Conservation (phyloP, 2,888 invertebrate genomes). For the Ligdia adustata region DNA sequence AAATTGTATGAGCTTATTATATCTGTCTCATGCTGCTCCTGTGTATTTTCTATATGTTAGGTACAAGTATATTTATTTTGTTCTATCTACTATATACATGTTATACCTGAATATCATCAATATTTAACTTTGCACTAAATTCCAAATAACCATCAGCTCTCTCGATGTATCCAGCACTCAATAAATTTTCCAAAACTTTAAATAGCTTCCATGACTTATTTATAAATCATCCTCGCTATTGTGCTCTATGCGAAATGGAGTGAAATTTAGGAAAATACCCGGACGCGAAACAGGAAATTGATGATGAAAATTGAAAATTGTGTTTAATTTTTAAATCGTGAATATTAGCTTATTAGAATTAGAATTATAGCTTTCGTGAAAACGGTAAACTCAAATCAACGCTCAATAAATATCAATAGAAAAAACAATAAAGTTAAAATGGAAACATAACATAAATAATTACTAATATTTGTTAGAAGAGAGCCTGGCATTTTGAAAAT, state of each 20-base stretch:
- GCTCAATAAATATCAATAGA: conserved; percentile 2
- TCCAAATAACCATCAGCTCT: conserved; percentile 43
- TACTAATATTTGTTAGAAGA: conserved; percentile 13
- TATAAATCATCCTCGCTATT: conserved; percentile 47
- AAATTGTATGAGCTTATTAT: too few species aligned
- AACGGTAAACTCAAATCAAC: not conserved
- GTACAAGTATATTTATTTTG: too few species aligned
- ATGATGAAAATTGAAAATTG: not conserved
- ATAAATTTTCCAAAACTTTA: conserved; percentile 54
- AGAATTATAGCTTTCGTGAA: not conserved
- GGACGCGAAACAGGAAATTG: not conserved
- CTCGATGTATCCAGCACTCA: conserved; percentile 38
- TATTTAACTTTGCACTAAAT: too few species aligned
- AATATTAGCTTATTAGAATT: too few species aligned
- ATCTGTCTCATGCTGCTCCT: too few species aligned
- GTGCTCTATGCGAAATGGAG: conserved; percentile 43
- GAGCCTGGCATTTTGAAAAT: conserved; percentile 8
- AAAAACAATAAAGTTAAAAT: conserved; percentile 2
- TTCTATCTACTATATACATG: too few species aligned
- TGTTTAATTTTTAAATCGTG: not conserved
- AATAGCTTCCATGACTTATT: conserved; percentile 56
- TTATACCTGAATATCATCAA: too few species aligned
- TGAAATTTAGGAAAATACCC: conserved; percentile 33
- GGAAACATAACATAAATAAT: conserved; percentile 15
- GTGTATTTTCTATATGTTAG: too few species aligned